Evolutionary conservation across 2,888 invertebrate genomes (phyloP), one percentile per base, ranked within the genome.

Genomic region (Mamestra brassicae): DNA sequence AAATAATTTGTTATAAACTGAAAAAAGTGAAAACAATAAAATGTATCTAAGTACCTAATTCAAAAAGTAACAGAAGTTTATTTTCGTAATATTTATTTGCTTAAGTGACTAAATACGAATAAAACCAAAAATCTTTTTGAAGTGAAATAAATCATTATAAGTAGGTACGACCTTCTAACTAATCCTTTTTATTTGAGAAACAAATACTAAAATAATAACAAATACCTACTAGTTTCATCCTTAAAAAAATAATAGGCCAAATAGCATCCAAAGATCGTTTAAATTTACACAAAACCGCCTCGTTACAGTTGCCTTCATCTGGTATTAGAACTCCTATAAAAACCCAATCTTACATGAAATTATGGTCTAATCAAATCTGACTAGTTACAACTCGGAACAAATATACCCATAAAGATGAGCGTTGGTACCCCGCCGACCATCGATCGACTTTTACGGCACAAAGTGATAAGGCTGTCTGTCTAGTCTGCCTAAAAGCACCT

Each of bases 381-480:
- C 52, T 36, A 26, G 3, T 17, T 3, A 26, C 61, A 61, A 26
- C 26, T 45, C n/a, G 13, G n/a, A 17, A 36, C 45, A 26, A 42
- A 11, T 38, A 10, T 38, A 26, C 17, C 17, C 26, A 54, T 70
- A 63, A 69, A 57, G 13, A 62, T 52, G 2, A 42, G 57, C 55
- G 7, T 50, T 36, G 47, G 17, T 17, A 26, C 11, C 26, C 54
- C 47, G 62, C 13, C 50, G 62, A 52, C 15, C 57, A 77, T 70
- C 77, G 77, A 76, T 70, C 52, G 36, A 38, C 0, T 45, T 69
- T 57, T 15, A 57, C 34, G 63, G 11, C 52, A 58, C 34, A 52
- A 26, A 76, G 0, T 70, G 11, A 60, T 70, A 54, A 54, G 11
- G 15, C 17, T 57, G 36, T 52, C 67, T 52, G 42, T 47, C 52